Conservation (phyloP, 2,113 vertebrate genomes). For the Saccopteryx bilineata region DNA sequence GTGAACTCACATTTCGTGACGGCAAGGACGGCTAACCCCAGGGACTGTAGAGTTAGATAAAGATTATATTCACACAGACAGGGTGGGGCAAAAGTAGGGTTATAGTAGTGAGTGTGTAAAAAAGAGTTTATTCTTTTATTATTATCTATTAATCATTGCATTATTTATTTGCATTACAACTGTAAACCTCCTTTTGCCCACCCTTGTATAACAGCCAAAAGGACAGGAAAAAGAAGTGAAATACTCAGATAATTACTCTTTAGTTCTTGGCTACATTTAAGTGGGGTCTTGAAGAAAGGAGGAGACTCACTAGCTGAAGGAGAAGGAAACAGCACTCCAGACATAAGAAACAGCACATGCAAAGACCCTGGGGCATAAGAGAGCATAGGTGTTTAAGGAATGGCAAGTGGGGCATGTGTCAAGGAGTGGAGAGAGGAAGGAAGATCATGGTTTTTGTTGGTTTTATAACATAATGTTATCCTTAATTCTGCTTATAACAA, state of each 20-base stretch:
- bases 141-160: not conserved
- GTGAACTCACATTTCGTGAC: rapidly evolving
- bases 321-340: not conserved
- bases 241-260: not conserved
- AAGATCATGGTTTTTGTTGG: not conserved
- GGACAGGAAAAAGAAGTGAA: not conserved
- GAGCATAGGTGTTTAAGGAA: rapidly evolving
- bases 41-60: not conserved
- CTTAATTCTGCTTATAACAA: not conserved
- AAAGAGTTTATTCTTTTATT: not conserved
- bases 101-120: not conserved
- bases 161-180: not conserved
- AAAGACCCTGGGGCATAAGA: not conserved
- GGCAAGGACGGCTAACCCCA: not conserved
- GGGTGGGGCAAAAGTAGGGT: not conserved
- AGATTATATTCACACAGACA: rapidly evolving
- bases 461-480: no score
- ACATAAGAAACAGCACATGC: not conserved
- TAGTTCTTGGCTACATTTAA: not conserved
- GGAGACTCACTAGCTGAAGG: no score
- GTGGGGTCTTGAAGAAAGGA: not conserved
- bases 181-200: not conserved
- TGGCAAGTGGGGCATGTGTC: no score
- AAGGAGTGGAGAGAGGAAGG: not conserved
- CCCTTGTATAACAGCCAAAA: not conserved